A percentile compares a stretch with the other conserved stretches of the same genome.
Evolutionary conservation across 1,140 invertebrate species (phyloP).

Genomic region (Panagrolaimus sp.): DNA sequence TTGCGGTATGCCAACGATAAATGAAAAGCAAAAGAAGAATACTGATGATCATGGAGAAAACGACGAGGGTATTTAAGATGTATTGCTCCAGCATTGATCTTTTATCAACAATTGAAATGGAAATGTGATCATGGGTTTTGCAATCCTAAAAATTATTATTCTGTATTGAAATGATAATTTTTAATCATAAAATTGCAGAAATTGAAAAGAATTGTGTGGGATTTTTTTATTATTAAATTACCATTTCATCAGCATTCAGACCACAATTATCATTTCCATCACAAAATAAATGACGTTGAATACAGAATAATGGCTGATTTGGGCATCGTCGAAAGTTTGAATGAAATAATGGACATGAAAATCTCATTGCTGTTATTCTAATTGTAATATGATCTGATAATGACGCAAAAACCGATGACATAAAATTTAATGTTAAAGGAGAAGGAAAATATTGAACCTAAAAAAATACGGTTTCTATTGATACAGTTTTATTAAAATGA

Average conservation of each 20-base stretch:
- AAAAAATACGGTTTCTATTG: neutral
- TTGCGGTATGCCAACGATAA: slow-evolving; percentile 24
- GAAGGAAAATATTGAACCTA: slow-evolving; percentile 31
- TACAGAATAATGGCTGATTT: slow-evolving; percentile 37
- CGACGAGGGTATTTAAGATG: slow-evolving; percentile 12
- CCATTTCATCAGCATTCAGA: slow-evolving; percentile 1
- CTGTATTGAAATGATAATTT: neutral
- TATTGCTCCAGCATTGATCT: slow-evolving; percentile 17
- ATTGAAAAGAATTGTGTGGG: too few species aligned
- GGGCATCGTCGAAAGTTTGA: slow-evolving; percentile 29
- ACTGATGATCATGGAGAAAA: slow-evolving; percentile 17
- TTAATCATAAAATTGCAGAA: neutral
- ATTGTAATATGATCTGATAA: slow-evolving; percentile 20
- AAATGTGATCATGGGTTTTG: slow-evolving; percentile 16
- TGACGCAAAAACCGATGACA: slow-evolving; percentile 28
- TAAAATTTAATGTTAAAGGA: slow-evolving; percentile 25
- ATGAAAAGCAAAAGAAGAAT: slow-evolving; percentile 6
- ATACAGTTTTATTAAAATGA: too few species aligned
- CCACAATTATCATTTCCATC: slow-evolving; percentile 38
- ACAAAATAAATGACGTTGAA: slow-evolving; percentile 30
- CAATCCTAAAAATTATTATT: slow-evolving; percentile 19
- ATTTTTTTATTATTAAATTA: too few species aligned
- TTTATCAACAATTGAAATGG: slow-evolving; percentile 20
- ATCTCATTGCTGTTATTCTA: slow-evolving; percentile 33
- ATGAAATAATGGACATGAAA: slow-evolving; percentile 31